Conservation (phyloP, 64 coral and sea anemone species). For the Hydrozoanthus tunicans region DNA sequence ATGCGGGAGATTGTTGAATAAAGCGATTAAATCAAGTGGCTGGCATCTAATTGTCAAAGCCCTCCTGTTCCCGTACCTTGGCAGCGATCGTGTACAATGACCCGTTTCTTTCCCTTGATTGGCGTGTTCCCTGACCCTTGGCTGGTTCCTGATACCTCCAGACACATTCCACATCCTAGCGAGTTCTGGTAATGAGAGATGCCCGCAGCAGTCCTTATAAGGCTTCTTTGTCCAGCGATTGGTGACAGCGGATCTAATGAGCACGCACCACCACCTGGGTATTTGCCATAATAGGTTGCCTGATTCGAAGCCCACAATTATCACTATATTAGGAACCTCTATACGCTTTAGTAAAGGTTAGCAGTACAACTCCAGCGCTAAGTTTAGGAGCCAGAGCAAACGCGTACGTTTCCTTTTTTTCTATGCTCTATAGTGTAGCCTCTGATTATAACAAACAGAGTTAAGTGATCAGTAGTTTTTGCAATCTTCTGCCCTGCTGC, state of each 20-base stretch:
- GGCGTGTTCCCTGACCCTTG: constrained; percentile 12
- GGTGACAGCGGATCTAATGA: constrained; percentile 61
- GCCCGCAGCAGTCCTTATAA: constrained; percentile 42
- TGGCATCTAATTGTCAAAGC: no score
- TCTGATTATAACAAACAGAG: no score
- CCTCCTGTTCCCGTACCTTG: background rate
- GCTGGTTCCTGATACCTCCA: constrained; percentile 51
- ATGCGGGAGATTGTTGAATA: no score
- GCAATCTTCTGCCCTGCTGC: no score
- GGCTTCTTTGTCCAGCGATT: constrained; percentile 14
- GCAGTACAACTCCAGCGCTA: no score
- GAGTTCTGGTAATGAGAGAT: constrained; percentile 51
- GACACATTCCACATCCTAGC: constrained; percentile 70
- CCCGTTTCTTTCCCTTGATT: background rate
- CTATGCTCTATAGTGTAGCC: no score
- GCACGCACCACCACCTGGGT: constrained; percentile 55
- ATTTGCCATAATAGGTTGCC: constrained; percentile 69
- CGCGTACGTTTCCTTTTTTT: no score
- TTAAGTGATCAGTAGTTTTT: no score
- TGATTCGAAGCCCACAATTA: background rate
- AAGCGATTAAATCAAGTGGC: no score
- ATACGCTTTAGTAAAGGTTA: no score
- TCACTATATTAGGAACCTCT: no score
- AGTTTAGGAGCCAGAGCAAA: no score
- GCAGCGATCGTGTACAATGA: constrained; percentile 20